Conservation (phyloP, 2,888 invertebrate species). For the Philonicus albiceps region DNA sequence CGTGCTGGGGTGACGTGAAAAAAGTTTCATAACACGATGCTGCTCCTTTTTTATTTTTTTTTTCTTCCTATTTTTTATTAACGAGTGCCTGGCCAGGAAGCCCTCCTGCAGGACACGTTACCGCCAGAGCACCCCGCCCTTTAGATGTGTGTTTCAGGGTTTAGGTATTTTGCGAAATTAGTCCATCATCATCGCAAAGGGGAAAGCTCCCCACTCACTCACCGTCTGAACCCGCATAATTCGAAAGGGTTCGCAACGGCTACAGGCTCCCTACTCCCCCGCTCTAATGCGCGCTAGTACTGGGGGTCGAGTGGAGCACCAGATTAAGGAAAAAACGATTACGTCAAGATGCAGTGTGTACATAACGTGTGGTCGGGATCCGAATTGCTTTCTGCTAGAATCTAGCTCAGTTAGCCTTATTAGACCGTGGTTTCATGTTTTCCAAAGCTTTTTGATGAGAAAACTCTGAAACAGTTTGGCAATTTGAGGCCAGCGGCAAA, state of each 20-base stretch:
- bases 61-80: background rate
- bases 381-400: constrained; percentile 15
- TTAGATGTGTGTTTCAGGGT: constrained; percentile 29
- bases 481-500: background rate
- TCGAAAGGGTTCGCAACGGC: background rate
- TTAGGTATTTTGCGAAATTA: constrained; percentile 42
- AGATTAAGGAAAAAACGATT: constrained; percentile 20
- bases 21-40: constrained; percentile 34
- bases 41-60: background rate
- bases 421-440: constrained; percentile 43
- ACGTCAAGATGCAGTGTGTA: constrained; percentile 23
- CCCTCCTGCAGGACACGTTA: background rate
- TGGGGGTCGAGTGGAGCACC: background rate
- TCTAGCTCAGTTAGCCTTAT: constrained; percentile 29
- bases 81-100: background rate
- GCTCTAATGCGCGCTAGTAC: background rate
- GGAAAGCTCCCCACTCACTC: background rate
- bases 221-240: background rate
- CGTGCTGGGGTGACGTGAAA: constrained; percentile 33
- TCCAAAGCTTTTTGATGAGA: constrained; percentile 40
- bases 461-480: constrained; percentile 41
- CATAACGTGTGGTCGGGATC: constrained; percentile 30
- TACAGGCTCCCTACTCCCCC: background rate
- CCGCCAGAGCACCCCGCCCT: background rate
- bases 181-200: constrained; percentile 41